Base-by-base conservation (phyloP, 2,113 vertebrate species). In the Physeter macrocephalus region DNA sequence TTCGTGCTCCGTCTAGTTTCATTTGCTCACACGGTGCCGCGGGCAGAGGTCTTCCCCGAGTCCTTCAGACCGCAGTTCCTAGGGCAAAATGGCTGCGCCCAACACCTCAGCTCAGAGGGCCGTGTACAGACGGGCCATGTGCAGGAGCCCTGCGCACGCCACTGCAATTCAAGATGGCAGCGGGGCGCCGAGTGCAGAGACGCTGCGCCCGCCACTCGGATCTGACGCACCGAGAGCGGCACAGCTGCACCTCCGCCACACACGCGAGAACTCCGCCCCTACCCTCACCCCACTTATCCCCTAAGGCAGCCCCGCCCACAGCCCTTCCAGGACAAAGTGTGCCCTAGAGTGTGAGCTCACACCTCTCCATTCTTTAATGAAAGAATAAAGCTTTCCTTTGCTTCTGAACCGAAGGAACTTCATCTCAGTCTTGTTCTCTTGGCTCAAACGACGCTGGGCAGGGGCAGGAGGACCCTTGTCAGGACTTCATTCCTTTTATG, bases 281-380 rank as follows among this genome's bases (percentile, higher is more conserved):
- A 13, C 12, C 2, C 34, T 31, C 14, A 15, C 6, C 31, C 31
- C 15, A 17, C 13, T 52, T 17, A n/a, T 8, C 31, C 31, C 64
- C 31, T n/a, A 8, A 18, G 18, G 34, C 64, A 66, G 64, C 34
- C 7, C 15, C 6, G 77, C n/a, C 49, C 75, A 78, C 49, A 78
- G 75, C 34, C 34, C 11, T 80, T 36, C 49, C 49, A 8, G 34
- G 49, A 25, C 31, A 25, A 80, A 1, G 0, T 14, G 34, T 36
- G 21, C 21, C 25, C 2, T 0, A 25, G 20, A 23, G 12, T 0
- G 0, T 23, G 77, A 36, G 49, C 20, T 54, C 11, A 14, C 34
- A 36, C 34, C 49, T 54, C 49, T 80, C 49, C 46, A 23, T 13
- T 52, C 49, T 54, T 36, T 25, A 0, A 36, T 2, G 12, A 12